These are phyloP conservation scores for Holacanthus passer DNA, from an alignment of 2,113 vertebrate genomes.

Conservation along the genomic window DNA sequence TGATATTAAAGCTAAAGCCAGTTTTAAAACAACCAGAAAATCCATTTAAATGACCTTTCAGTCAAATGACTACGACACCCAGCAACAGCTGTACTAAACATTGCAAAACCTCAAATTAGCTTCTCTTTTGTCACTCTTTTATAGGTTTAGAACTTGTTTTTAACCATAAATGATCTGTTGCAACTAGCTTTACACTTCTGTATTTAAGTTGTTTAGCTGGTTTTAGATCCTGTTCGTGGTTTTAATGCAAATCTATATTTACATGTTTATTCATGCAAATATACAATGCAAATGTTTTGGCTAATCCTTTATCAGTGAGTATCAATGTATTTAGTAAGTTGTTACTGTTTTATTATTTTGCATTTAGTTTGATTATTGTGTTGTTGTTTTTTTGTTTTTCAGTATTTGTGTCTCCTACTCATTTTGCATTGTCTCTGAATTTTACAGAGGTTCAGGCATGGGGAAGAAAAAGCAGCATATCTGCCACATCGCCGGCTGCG, in stretches of 20 bases:
- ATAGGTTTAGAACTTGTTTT: not conserved
- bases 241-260: not conserved
- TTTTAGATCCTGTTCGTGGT: not conserved
- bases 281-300: not conserved
- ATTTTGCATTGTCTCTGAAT: not conserved
- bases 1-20: not conserved
- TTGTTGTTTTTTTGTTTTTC: not conserved
- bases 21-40: not conserved
- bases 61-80: not conserved
- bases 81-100: not conserved
- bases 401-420: not conserved
- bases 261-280: not conserved
- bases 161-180: not conserved
- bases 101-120: not conserved
- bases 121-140: not conserved
- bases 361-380: not conserved
- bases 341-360: not conserved
- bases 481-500: conserved; percentile 97
- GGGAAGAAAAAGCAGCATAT: conserved; percentile 99
- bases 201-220: not conserved
- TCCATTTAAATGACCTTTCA: not conserved
- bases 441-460: conserved; percentile 92
- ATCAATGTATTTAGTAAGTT: not conserved
- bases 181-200: not conserved
- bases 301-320: not conserved